A percentile compares a stretch with the other conserved stretches of the same genome.
Conservation (phyloP, 2,888 invertebrate genomes). For the Melanotus villosus region DNA sequence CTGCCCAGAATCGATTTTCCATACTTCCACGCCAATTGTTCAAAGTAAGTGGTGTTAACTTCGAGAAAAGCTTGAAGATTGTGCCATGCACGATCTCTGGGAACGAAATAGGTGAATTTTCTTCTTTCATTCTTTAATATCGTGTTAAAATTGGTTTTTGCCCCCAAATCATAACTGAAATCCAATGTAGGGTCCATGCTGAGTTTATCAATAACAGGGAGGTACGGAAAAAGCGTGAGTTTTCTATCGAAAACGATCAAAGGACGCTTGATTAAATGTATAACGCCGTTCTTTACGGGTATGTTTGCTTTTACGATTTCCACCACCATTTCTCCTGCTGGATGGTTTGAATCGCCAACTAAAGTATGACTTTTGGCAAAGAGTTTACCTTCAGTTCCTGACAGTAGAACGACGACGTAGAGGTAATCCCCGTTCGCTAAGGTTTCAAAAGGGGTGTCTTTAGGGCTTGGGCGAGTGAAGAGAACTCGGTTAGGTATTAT, state of each 20-base stretch:
- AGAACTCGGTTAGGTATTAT: constrained; percentile 88
- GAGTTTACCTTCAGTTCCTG: constrained; percentile 76
- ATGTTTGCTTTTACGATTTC: constrained; percentile 90
- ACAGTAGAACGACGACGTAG: constrained; percentile 84
- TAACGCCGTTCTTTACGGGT: constrained; percentile 91
- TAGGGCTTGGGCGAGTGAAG: constrained; percentile 85
- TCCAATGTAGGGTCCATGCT: constrained; percentile 87
- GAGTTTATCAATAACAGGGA: constrained; percentile 85
- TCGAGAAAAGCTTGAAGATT: constrained; percentile 62
- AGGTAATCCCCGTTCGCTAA: constrained; percentile 85
- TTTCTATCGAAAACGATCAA: constrained; percentile 89
- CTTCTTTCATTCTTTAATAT: constrained; percentile 79
- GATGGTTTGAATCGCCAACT: constrained; percentile 81
- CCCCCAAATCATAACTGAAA: constrained; percentile 81
- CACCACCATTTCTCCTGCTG: constrained; percentile 84
- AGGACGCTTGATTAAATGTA: constrained; percentile 91
- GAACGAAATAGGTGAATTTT: constrained; percentile 91
- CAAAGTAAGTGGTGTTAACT: constrained; percentile 79
- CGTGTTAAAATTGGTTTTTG: constrained; percentile 80
- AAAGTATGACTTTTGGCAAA: constrained; percentile 87
- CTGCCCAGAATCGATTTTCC: constrained; percentile 78
- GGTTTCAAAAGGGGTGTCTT: constrained; percentile 81
- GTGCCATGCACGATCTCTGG: constrained; percentile 89
- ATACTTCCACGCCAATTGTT: constrained; percentile 76
- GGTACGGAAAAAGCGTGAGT: constrained; percentile 87